These are phyloP conservation scores for Liodrosophila aerea DNA, from an alignment of 2,888 invertebrate species.

Conservation along the genomic window DNA sequence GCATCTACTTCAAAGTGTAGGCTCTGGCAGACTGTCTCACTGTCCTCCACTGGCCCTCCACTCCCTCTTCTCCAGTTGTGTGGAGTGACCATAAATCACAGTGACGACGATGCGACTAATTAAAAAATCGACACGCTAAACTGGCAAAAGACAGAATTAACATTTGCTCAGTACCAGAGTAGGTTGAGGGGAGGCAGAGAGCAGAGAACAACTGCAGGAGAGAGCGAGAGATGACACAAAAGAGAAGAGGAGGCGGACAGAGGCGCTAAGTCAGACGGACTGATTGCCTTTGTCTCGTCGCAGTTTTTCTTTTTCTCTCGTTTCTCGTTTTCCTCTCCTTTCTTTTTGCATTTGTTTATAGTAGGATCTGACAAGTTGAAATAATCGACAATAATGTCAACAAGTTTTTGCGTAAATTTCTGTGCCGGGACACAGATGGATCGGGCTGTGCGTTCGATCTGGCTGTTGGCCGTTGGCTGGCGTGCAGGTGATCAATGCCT, in stretches of 20 bases:
- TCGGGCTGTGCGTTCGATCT: slow-evolving; percentile 2
- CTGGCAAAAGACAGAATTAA: slow-evolving; percentile 77
- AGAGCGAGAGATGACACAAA: background rate
- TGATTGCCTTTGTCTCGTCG: slow-evolving; percentile 65
- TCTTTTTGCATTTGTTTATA: slow-evolving; percentile 65
- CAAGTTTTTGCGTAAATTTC: slow-evolving; percentile 59
- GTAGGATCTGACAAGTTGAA: slow-evolving; percentile 47
- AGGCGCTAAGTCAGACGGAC: slow-evolving; percentile 47
- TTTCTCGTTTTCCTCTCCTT: slow-evolving; percentile 23
- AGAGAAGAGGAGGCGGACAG: slow-evolving; percentile 5
- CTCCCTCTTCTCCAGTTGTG: background rate
- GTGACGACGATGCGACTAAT: slow-evolving; percentile 76
- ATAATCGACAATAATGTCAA: slow-evolving; percentile 75
- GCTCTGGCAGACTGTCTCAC: slow-evolving; percentile 9
- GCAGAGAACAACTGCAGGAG: background rate
- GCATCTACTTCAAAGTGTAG: slow-evolving; percentile 64
- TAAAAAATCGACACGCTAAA: slow-evolving; percentile 78
- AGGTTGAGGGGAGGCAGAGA: slow-evolving; percentile 9
- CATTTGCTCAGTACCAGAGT: slow-evolving; percentile 53
- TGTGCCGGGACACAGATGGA: slow-evolving; percentile 6
- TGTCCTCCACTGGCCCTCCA: background rate
- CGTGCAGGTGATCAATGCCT: slow-evolving; percentile 66
- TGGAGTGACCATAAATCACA: slow-evolving; percentile 66
- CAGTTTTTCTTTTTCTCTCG: slow-evolving; percentile 9
- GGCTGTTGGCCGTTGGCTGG: slow-evolving; percentile 24